Conservation (phyloP, 1,140 invertebrate species). For the Lerema accius region DNA sequence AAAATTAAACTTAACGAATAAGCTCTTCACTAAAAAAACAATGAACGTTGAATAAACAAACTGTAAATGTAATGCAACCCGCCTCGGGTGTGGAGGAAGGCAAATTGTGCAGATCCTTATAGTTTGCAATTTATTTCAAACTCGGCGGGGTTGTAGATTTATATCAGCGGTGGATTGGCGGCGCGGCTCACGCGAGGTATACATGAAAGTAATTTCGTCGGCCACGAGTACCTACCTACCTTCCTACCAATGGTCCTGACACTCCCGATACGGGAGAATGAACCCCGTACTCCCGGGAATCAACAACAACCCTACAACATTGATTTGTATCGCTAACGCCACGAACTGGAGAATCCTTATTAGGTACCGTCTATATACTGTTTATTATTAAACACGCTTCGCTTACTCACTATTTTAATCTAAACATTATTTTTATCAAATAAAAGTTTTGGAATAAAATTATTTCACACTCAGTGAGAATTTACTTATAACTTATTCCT, state of each 20-base stretch:
- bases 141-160: constrained; percentile 67
- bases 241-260: too few species aligned
- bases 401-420: too few species aligned
- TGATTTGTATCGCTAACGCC: constrained; percentile 48
- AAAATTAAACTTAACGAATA: too few species aligned
- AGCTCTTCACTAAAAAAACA: background rate
- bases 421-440: too few species aligned
- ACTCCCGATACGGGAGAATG: constrained; percentile 36
- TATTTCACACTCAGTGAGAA: too few species aligned
- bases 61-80: constrained; percentile 23
- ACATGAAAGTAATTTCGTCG: constrained; percentile 65
- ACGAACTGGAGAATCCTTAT: constrained; percentile 45
- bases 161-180: constrained; percentile 64
- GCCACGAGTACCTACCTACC: too few species aligned
- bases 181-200: constrained; percentile 58
- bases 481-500: too few species aligned
- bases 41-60: background rate
- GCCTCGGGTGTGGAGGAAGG: constrained; percentile 36
- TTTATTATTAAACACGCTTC: constrained; percentile 31
- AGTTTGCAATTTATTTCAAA: constrained; percentile 72
- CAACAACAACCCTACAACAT: constrained; percentile 46
- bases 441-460: too few species aligned
- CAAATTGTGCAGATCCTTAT: constrained; percentile 59
- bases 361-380: constrained; percentile 35
- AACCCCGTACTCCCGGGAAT: constrained; percentile 37